Evolutionary conservation across 2,797 vertebrate genomes (phyloP).

Genomic region (Tinamus major): DNA sequence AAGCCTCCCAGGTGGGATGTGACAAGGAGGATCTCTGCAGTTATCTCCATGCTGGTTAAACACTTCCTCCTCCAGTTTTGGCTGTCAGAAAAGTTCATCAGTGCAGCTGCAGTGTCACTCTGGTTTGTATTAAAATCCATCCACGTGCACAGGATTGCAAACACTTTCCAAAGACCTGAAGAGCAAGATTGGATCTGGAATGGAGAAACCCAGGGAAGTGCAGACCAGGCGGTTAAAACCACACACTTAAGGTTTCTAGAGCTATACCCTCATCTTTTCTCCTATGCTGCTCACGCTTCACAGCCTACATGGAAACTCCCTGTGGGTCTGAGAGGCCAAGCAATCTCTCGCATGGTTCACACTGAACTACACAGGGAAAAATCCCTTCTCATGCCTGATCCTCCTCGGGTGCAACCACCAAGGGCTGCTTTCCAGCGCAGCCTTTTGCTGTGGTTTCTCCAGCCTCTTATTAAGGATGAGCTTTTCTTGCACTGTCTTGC

Average conservation of each 20-base stretch:
- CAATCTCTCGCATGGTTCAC: accelerated
- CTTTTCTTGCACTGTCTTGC: too few relatives aligned
- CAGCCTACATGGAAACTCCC: neutral
- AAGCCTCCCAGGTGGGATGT: neutral
- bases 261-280: too few relatives aligned
- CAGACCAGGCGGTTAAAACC: neutral
- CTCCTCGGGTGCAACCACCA: neutral
- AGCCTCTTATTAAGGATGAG: neutral
- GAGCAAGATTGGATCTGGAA: neutral
- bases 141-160: neutral
- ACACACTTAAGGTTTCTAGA: neutral
- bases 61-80: neutral
- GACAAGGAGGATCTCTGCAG: conserved; percentile 7
- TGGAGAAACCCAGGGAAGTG: neutral
- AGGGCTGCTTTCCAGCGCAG: neutral
- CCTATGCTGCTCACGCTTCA: neutral
- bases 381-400: accelerated
- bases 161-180: neutral
- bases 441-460: neutral
- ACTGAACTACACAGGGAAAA: neutral
- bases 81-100: conserved; percentile 32
- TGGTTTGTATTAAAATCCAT: neutral
- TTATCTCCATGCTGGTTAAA: neutral
- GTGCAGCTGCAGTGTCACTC: neutral
- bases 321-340: neutral